Evolutionary conservation across 2,797 vertebrate genomes (phyloP), one percentile per base, ranked within the genome.

Genomic region (Ceyx erithaca): DNA sequence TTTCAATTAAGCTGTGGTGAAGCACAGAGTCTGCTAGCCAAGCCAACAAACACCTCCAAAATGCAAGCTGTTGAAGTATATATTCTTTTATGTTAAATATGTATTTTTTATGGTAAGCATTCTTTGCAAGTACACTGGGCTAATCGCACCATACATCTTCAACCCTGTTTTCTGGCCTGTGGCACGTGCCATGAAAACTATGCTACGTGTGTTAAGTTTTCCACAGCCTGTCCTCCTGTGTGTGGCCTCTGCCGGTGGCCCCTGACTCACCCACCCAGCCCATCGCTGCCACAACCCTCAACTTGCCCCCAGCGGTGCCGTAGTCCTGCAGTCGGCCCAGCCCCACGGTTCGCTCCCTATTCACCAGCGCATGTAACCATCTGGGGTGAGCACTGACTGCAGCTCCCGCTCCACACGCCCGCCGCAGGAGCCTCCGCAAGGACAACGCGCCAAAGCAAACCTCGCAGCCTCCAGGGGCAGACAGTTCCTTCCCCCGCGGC

Each of bases 231-330:
- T 80, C 5, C 3, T 5, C 14, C 41, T 2, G 48, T 2, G 51
- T 6, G 7, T 26, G 89, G 63, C 58, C 73, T 28, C 58, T 51
- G 83, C 35, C 5, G 55, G 21, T 7, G 35, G 59, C 31, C 69
- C 80, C 70, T 7, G 52, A 11, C 40, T 80, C 69, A 54, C 30
- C 57, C 17, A 70, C 30, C 17, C 57, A 30, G 45, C 33, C 31
- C 51, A 30, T 6, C 18, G 25, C 73, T 15, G 35, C 52, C 62
- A 30, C 41, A 59, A 28, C 41, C 52, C 49, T 22, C 55, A 30
- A 2, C 14, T 40, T 7, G 2, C 19, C 13, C 41, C 45, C 55
- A 12, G 10, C 5, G 0, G 15, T 7, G 52, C 67, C 3, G 1
- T 2, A 6, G 9, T 7, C 61, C 80, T 17, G 16, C 69, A n/a